Base-by-base conservation (phyloP, 2,113 vertebrate species). In the Corythoichthys haematopterus region DNA sequence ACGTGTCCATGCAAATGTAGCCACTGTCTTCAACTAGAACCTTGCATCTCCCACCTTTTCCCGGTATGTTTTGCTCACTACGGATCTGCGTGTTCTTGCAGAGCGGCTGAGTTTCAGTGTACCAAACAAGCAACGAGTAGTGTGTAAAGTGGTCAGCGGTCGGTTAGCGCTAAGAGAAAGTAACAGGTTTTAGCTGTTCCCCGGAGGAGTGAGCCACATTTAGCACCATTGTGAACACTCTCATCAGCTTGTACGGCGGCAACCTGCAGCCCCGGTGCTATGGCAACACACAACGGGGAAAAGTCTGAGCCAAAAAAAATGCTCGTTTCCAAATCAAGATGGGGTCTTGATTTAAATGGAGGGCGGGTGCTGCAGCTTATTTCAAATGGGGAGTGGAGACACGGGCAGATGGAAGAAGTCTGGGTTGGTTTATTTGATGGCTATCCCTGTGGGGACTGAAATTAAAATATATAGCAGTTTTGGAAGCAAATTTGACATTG, bases 221-320 rank as follows among this genome's bases (percentile, higher is more conserved):
- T 65, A 66, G 51, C 70, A 52, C 50, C 33, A 53, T 40, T 57
- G 45, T 63, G 68, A 68, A n/a, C 35, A 53, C 33, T 67, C 55
- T 53, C 69, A 60, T 55, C 46, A 1, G 37, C 57, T 50, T 68
- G 71, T 63, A 45, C 36, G 15, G 37, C 15, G 58, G 38, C 69
- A 71, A 46, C 60, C 40, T 72, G 40, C 11, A 56, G 46, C 63
- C 20, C 40, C 15, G 70, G 64, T 67, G 68, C 76, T 28, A 79
- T 82, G 71, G 80, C 62, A 82, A 82, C 80, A 66, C 61, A 38
- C 65, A 37, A 59, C 53, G 33, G 48, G 33, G 33, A 71, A n/a
- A 45, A 52, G 55, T n/a, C 16, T 1, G 0, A 67, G 58, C 28
- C 0, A 56, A 56, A 64, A 57, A 43, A 58, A 55, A 66, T 28